Evolutionary conservation across 2,888 invertebrate genomes (phyloP).

Genomic region (Limenitis camilla): DNA sequence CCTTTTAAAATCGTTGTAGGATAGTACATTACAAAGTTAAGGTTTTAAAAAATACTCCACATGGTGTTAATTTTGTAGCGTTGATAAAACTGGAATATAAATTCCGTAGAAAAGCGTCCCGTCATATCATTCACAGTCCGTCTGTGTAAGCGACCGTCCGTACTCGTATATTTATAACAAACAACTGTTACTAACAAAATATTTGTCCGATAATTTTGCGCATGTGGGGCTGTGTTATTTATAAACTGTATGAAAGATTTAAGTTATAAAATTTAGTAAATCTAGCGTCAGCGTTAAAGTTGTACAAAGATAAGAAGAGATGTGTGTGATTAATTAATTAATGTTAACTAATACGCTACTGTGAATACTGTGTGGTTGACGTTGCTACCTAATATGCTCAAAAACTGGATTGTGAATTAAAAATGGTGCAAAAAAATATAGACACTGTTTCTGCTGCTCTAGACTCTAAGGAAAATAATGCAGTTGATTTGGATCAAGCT

Average conservation of each 20-base stretch:
- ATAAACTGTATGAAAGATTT: background rate
- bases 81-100: too few species aligned
- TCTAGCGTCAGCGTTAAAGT: too few species aligned
- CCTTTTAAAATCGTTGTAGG: too few species aligned
- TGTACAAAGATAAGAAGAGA: too few species aligned
- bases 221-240: slow-evolving; percentile 1
- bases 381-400: background rate
- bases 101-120: too few species aligned
- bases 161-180: background rate
- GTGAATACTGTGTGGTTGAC: background rate
- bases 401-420: slow-evolving; percentile 1
- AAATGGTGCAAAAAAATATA: slow-evolving; percentile 36
- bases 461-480: slow-evolving; percentile 30
- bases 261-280: too few species aligned
- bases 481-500: slow-evolving; percentile 53
- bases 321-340: too few species aligned
- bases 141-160: too few species aligned
- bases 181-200: background rate
- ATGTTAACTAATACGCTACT: slow-evolving; percentile 2
- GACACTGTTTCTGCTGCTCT: slow-evolving; percentile 39
- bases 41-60: too few species aligned
- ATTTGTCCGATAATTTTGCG: slow-evolving; percentile 9
- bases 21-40: too few species aligned
- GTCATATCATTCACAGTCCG: too few species aligned
- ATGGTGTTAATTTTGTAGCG: too few species aligned